Percentiles rank a stretch among this genome's conserved stretches.
These are phyloP conservation scores for Pseudopleuronectes americanus DNA, from an alignment of 2,797 vertebrate genomes.

Conservation along the genomic window DNA sequence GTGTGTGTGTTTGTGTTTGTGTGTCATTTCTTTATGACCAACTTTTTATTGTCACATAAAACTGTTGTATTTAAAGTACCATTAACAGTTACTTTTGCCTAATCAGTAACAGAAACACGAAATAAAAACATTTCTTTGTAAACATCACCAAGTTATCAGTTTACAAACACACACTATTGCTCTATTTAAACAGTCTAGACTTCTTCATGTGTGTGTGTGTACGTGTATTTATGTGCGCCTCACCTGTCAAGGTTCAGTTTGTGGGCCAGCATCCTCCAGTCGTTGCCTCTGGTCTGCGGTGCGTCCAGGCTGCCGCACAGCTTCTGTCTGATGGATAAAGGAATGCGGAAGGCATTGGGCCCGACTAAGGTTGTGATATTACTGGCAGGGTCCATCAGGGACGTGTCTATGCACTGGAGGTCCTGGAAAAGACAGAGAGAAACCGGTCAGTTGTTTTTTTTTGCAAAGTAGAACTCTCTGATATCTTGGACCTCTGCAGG, in stretches of 20 bases:
- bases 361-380: constrained; percentile 92
- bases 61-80: too few species aligned
- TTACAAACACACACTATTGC: too few species aligned
- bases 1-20: too few species aligned
- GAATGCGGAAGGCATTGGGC: constrained; percentile 95
- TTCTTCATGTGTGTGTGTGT: background rate
- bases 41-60: too few species aligned
- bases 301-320: constrained; percentile 97
- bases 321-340: constrained; percentile 95
- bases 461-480: background rate
- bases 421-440: constrained; percentile 82
- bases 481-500: background rate
- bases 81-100: too few species aligned
- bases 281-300: constrained; percentile 94
- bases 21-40: too few species aligned
- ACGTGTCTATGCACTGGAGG: constrained; percentile 89
- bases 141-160: too few species aligned
- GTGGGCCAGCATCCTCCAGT: constrained; percentile 98
- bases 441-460: constrained; percentile 1
- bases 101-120: too few species aligned
- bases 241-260: constrained; percentile 97
- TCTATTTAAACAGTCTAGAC: too few species aligned
- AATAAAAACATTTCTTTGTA: too few species aligned
- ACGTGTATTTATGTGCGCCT: constrained; percentile 3
- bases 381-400: constrained; percentile 90